A percentile compares a stretch with the other conserved stretches of the same genome.
Conservation (phyloP, 1,140 invertebrate genomes). For the Proctacanthus coquilletti region DNA sequence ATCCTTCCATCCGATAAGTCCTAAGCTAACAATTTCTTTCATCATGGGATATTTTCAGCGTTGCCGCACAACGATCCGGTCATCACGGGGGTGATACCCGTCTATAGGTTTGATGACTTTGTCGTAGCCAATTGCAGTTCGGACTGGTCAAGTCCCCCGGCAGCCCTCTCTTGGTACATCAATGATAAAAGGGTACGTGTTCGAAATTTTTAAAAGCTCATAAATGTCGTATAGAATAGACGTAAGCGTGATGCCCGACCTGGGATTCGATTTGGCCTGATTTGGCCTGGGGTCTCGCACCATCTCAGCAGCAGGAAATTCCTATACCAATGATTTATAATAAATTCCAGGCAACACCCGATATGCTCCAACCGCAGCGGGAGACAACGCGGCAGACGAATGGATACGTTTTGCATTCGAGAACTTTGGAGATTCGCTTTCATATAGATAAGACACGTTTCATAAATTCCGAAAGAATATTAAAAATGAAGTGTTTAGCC, state of each 20-base stretch:
- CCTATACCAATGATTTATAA: background rate
- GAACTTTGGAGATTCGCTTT: constrained; percentile 21
- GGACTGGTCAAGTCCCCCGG: constrained; percentile 31
- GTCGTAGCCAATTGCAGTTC: constrained; percentile 33
- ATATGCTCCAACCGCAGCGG: constrained; percentile 21
- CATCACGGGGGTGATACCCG: constrained; percentile 25
- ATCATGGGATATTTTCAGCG: constrained; percentile 29
- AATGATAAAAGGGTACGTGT: constrained; percentile 30
- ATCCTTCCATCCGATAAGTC: too few species aligned
- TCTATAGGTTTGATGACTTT: constrained; percentile 31
- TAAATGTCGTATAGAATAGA: constrained; percentile 9
- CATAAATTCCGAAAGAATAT: constrained; percentile 22
- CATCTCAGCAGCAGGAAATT: background rate
- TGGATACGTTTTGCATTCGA: constrained; percentile 21
- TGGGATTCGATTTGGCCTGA: too few species aligned
- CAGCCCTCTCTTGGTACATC: constrained; percentile 35
- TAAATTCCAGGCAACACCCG: constrained; percentile 15
- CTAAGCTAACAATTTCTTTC: too few species aligned
- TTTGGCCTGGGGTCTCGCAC: constrained; percentile 3
- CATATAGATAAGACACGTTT: constrained; percentile 24
- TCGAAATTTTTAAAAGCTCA: background rate
- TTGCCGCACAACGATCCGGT: constrained; percentile 29
- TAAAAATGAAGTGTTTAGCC: constrained; percentile 20
- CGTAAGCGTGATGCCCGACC: constrained; percentile 7
- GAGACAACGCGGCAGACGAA: constrained; percentile 21